phyloP scores from a whole-genome alignment of 2,113 vertebrate species.

The Agapornis roseicollis region DNA sequence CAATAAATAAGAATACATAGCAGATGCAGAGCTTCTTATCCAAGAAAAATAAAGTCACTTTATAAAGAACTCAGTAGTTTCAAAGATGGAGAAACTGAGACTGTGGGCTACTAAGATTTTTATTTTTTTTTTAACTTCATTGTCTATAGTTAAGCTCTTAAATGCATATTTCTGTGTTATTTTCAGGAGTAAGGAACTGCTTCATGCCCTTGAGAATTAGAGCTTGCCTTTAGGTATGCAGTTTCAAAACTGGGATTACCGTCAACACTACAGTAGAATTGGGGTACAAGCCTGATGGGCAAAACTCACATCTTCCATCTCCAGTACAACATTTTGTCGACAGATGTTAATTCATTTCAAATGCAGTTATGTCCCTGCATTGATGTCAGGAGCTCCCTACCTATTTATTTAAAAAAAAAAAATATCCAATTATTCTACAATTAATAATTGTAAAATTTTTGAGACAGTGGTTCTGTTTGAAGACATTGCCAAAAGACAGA shows the following conservation, averaged over 20 bases:
- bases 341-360: not conserved
- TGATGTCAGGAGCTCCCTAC: not conserved
- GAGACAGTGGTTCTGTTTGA: not conserved
- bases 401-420: not conserved
- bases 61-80: not conserved
- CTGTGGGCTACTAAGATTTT: not conserved
- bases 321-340: not conserved
- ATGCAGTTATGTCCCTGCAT: not conserved
- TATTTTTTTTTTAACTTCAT: not conserved
- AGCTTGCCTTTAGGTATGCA: not conserved
- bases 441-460: not conserved
- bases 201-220: not conserved
- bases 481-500: not conserved
- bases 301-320: not conserved
- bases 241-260: not conserved
- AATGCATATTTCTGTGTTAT: not conserved
- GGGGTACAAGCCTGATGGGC: not conserved
- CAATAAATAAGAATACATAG: not conserved
- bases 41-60: not conserved
- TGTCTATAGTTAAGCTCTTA: not conserved
- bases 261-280: not conserved
- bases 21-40: not conserved
- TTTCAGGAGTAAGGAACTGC: not conserved
- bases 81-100: not conserved
- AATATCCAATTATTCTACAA: not conserved